Base-by-base conservation (phyloP, 2,888 invertebrate species). In the Drosophila atripex region DNA sequence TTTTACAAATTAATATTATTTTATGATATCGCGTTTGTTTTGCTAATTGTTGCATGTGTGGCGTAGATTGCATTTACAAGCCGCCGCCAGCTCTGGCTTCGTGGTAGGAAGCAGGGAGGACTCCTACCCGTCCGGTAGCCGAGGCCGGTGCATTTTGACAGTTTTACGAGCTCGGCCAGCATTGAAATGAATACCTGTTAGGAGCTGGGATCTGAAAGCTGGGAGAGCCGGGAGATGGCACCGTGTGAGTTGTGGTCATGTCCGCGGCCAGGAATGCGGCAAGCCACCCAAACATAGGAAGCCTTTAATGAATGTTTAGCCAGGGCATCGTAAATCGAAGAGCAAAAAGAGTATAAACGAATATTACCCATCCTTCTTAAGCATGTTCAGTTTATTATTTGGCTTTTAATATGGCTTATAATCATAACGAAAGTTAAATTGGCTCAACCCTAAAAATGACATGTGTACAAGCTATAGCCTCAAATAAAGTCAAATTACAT, bases 1-100 rank as follows among this genome's bases (percentile, higher is more conserved):
- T 84, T 88, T 87, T 86, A 84, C 84, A 82, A 88, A 86, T 86
- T 86, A 86, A 87, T 86, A 80, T 79, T 86, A 86, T 86, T 88
- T 88, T 84, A 88, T 84, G 88, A 86, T 79, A 84, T 88, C 77
- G 82, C 86, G 87, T 88, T 88, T 86, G 86, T 86, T 86, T 86
- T 86, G 86, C 87, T 86, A 86, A 86, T 86, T 83, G 84, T 85
- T 88, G 88, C 84, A 85, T 85, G 84, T 88, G 88, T 85, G 84
- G 84, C 84, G 84, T 74, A 86, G 86, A 88, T 83, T 83, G 88
- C 87, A 82, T 83, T 83, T 82, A 85, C 71, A 61, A 61, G 54
- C 61, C 70, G 64, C 69, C 61, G 68, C 70, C 79, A 65, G 57
- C 30, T 46, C 64, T 54, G 64, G 32, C 51, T 41, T 18, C 21